Evolutionary conservation across 2,113 vertebrate species (phyloP).

Genomic region (Cygnus atratus): DNA sequence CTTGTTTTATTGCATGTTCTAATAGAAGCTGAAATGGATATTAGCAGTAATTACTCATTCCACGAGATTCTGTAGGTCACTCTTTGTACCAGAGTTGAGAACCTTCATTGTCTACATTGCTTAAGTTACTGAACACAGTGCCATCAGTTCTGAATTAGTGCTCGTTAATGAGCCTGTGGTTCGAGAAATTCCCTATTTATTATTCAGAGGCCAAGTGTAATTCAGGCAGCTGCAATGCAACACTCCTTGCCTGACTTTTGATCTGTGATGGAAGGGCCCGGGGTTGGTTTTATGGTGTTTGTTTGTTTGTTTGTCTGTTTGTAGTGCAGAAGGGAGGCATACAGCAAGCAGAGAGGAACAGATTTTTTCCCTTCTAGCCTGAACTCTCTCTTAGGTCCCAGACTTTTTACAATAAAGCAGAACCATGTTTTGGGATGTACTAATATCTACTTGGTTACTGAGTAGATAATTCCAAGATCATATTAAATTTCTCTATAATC

Average conservation of each 20-base stretch:
- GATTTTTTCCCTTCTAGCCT: background rate
- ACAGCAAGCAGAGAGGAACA: background rate
- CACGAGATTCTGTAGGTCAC: conserved; percentile 67
- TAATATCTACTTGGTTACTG: background rate
- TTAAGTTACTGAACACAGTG: conserved; percentile 76
- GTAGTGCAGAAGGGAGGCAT: background rate
- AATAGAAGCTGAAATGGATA: conserved; percentile 76
- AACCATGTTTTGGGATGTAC: background rate
- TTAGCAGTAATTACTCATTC: conserved; percentile 80
- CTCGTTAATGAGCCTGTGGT: conserved; percentile 77
- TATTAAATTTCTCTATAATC: conserved; percentile 5
- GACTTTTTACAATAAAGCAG: background rate
- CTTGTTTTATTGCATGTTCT: conserved; percentile 78
- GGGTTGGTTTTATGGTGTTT: background rate
- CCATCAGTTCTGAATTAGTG: conserved; percentile 80
- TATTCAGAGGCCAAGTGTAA: conserved; percentile 73
- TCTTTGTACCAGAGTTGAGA: conserved; percentile 77
- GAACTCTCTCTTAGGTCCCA: background rate
- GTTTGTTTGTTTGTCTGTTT: background rate
- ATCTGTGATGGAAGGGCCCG: conserved; percentile 60
- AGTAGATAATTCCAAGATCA: conserved; percentile 8
- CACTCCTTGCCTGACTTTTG: conserved; percentile 62
- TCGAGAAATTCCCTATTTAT: conserved; percentile 77
- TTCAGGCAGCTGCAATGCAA: conserved; percentile 68
- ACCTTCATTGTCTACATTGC: conserved; percentile 75